phyloP scores from a whole-genome alignment of 2,113 vertebrate genomes.

The Trogon surrucura region DNA sequence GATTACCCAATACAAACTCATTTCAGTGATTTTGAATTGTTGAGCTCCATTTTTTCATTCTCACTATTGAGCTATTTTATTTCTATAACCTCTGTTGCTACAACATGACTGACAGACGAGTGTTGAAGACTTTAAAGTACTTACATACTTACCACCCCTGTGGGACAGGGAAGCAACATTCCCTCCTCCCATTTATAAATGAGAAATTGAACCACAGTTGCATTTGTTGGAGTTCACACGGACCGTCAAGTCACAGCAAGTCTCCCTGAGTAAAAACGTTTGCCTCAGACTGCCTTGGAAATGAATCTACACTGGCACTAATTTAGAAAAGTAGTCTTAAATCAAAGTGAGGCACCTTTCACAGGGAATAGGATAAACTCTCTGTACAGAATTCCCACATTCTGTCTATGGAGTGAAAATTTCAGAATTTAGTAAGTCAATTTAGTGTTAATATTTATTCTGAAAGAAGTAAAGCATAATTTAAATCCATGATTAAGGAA shows the following conservation, averaged over 20 bases:
- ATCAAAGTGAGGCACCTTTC: neutral
- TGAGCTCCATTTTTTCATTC: neutral
- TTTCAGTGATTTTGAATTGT: neutral
- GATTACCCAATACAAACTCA: neutral
- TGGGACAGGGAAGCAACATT: neutral
- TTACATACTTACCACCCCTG: neutral
- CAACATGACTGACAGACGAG: fast-evolving
- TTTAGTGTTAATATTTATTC: neutral
- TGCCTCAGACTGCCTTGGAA: neutral
- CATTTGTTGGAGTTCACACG: neutral
- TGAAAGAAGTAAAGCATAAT: neutral
- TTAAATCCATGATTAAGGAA: neutral
- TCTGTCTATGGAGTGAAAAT: neutral
- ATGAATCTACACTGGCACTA: neutral
- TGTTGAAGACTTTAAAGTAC: neutral
- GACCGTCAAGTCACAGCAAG: neutral
- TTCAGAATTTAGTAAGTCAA: neutral
- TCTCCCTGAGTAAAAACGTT: neutral
- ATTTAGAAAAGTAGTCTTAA: neutral
- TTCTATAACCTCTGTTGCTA: neutral
- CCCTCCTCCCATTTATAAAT: neutral
- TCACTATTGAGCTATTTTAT: neutral
- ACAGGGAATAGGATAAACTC: neutral
- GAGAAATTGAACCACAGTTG: neutral
- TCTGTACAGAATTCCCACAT: neutral